phyloP scores from a whole-genome alignment of 2,888 invertebrate genomes.

The Drosophila sordidula region DNA sequence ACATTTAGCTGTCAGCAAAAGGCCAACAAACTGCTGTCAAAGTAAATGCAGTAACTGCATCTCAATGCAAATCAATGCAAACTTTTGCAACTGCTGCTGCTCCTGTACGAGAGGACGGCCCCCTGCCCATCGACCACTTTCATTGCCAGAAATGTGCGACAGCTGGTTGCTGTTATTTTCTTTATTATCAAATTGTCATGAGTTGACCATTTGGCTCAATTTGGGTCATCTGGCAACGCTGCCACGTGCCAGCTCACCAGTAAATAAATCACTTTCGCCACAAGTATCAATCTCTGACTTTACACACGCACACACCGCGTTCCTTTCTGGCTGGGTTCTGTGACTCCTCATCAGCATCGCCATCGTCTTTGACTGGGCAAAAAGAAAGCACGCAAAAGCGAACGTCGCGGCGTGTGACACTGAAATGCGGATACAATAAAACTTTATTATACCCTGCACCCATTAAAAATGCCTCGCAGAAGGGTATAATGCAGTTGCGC shows the following conservation, averaged over 20 bases:
- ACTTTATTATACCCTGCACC: slow-evolving; percentile 50
- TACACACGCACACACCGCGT: slow-evolving; percentile 20
- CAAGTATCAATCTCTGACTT: slow-evolving; percentile 77
- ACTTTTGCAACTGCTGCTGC: slow-evolving; percentile 46
- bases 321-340: slow-evolving; percentile 18
- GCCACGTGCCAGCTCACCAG: slow-evolving; percentile 50
- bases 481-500: not conserved
- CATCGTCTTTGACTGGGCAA: slow-evolving; percentile 18
- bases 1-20: slow-evolving; percentile 66
- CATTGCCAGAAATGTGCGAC: slow-evolving; percentile 6
- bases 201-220: slow-evolving; percentile 72
- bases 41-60: slow-evolving; percentile 52
- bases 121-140: not conserved
- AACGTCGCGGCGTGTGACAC: slow-evolving; percentile 65
- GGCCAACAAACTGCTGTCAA: slow-evolving; percentile 39
- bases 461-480: not conserved
- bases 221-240: slow-evolving; percentile 62
- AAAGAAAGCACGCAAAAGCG: slow-evolving; percentile 51
- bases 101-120: slow-evolving; percentile 6
- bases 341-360: slow-evolving; percentile 12
- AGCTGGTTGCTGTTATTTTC: slow-evolving; percentile 39
- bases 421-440: slow-evolving; percentile 80
- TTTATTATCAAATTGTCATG: slow-evolving; percentile 79
- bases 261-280: slow-evolving; percentile 78
- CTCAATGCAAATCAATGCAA: slow-evolving; percentile 66